phyloP scores from a whole-genome alignment of 2,113 vertebrate genomes.

The Anguilla japonica region DNA sequence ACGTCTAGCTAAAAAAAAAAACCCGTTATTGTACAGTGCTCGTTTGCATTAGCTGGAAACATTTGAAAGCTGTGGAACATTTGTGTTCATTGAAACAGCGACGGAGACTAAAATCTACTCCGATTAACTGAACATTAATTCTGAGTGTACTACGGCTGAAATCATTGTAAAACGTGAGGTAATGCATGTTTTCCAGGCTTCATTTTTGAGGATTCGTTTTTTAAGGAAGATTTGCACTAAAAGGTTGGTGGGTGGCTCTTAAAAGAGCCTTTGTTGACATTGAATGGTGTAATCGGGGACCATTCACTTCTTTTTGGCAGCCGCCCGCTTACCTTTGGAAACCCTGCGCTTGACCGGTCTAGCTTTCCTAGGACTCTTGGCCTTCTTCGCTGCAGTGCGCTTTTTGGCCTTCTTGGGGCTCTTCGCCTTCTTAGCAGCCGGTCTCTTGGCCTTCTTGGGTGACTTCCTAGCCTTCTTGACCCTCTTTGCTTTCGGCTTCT shows the following conservation, averaged over 20 bases:
- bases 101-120: too few relatives aligned
- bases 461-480: too few relatives aligned
- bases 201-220: too few relatives aligned
- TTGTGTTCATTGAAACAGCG: too few relatives aligned
- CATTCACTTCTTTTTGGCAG: conserved; percentile 17
- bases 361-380: not conserved
- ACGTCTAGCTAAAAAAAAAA: too few relatives aligned
- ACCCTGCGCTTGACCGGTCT: not conserved
- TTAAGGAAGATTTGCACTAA: not conserved
- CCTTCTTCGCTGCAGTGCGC: not conserved
- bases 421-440: not conserved
- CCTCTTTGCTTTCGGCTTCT: conserved; percentile 8
- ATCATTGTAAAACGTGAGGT: too few relatives aligned
- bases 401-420: conserved; percentile 9
- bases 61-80: too few relatives aligned
- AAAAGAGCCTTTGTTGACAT: conserved; percentile 27
- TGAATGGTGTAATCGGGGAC: not conserved
- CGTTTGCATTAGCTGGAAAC: too few relatives aligned
- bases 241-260: conserved; percentile 20
- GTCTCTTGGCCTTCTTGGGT: not conserved
- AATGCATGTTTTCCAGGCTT: too few relatives aligned
- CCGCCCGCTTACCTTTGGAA: not conserved
- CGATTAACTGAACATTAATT: too few relatives aligned
- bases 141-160: too few relatives aligned
- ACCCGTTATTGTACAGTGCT: too few relatives aligned